Conservation (phyloP, 2,888 invertebrate genomes). For the Abrostola triplasia region DNA sequence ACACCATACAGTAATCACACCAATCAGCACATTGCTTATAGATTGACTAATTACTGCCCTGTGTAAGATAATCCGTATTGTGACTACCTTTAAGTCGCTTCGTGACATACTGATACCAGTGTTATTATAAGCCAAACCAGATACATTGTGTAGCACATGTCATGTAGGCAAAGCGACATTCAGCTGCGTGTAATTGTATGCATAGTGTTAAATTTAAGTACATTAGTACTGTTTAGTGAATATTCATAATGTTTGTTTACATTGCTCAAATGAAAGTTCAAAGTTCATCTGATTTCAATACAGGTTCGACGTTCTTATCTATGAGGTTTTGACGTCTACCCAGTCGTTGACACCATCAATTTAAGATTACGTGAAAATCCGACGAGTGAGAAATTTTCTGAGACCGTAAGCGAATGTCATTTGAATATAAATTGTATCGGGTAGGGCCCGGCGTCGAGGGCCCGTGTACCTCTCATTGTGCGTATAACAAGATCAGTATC, state of each 20-base stretch:
- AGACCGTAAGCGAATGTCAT: conserved; percentile 84
- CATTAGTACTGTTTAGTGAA: conserved; percentile 47
- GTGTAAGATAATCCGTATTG: conserved; percentile 58
- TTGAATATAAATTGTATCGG: conserved; percentile 87
- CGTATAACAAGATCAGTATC: conserved; percentile 89
- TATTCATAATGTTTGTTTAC: conserved; percentile 51
- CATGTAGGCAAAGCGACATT: conserved; percentile 12
- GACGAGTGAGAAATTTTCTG: conserved; percentile 86
- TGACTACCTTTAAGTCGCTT: conserved; percentile 54
- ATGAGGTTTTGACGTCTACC: conserved; percentile 65
- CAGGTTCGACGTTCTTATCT: conserved; percentile 58
- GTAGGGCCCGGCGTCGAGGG: conserved; percentile 69
- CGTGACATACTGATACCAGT: conserved; percentile 62
- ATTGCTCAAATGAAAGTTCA: conserved; percentile 50
- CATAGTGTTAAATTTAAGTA: conserved; percentile 40
- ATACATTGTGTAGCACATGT: conserved; percentile 27
- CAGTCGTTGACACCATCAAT: conserved; percentile 80
- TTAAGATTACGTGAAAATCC: conserved; percentile 85
- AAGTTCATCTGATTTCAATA: conserved; percentile 57
- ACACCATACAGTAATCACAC: conserved; percentile 68
- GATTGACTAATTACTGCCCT: conserved; percentile 69
- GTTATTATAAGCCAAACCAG: conserved; percentile 15
- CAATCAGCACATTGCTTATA: conserved; percentile 73
- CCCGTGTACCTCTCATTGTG: conserved; percentile 84
- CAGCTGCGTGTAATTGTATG: conserved; percentile 21